phyloP scores from a whole-genome alignment of 2,113 vertebrate species.

The Rostratula benghalensis region DNA sequence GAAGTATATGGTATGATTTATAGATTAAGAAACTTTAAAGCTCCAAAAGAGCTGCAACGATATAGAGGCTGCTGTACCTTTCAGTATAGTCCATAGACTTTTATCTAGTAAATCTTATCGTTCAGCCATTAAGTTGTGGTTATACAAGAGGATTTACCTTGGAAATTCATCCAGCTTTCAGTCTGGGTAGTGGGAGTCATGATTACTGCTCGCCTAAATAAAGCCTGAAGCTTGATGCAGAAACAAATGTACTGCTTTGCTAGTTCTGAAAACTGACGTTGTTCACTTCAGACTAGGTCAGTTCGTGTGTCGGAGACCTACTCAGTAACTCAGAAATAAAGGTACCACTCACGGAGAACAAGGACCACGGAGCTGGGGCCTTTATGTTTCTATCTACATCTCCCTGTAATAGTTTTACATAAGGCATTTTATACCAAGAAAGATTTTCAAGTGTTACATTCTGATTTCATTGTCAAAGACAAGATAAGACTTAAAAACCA shows the following conservation, averaged over 20 bases:
- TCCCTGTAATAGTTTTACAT: neutral
- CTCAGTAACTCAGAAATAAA: neutral
- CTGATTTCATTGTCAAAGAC: neutral
- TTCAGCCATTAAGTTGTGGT: neutral
- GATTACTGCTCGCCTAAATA: neutral
- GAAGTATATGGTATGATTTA: neutral
- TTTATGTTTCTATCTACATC: neutral
- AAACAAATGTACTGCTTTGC: neutral
- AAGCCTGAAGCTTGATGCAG: neutral
- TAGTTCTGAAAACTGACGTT: neutral
- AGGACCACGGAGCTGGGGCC: accelerated
- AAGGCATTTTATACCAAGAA: neutral
- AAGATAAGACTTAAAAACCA: neutral
- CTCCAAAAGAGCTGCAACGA: neutral
- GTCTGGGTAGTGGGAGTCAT: neutral
- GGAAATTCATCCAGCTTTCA: neutral
- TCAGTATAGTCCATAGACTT: neutral
- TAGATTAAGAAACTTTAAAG: neutral
- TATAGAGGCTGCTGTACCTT: neutral
- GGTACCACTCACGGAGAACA: neutral
- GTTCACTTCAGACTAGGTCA: neutral
- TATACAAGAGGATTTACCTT: neutral
- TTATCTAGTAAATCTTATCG: neutral
- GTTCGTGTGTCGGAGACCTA: neutral
- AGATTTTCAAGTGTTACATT: neutral